Percentiles rank a stretch among this genome's conserved stretches.
phyloP scores from a whole-genome alignment of 2,113 vertebrate species.

The Tor tambroides region DNA sequence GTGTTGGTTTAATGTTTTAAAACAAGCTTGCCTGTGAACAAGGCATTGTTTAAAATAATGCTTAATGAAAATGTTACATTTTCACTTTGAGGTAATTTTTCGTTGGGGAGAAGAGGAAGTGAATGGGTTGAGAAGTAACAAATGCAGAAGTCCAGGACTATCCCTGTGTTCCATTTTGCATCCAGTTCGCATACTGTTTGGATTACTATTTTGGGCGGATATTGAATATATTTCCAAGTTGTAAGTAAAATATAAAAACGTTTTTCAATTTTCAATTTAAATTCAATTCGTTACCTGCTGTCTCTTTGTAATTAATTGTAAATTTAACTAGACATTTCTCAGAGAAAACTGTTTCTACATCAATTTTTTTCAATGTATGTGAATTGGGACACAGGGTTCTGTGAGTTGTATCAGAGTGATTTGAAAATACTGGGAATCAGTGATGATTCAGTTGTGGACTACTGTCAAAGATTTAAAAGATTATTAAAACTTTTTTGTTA shows the following conservation, averaged over 20 bases:
- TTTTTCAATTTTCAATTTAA: too few species aligned
- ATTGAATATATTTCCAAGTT: not conserved
- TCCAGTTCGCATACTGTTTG: too few species aligned
- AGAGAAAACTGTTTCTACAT: too few species aligned
- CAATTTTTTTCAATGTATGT: too few species aligned
- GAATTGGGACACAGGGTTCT: too few species aligned
- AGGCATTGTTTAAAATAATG: constrained; percentile 7
- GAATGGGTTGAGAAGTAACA: not conserved
- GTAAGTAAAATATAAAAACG: too few species aligned
- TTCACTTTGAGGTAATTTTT: not conserved
- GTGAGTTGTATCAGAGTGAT: too few species aligned
- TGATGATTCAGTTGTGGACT: not conserved
- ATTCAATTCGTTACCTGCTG: too few species aligned
- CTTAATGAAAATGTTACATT: not conserved
- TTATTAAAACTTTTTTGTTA: not conserved
- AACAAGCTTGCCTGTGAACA: not conserved
- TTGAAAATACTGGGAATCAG: too few species aligned
- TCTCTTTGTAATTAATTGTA: too few species aligned
- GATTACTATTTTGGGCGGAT: not conserved
- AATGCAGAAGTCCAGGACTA: not conserved
- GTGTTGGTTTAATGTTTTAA: not conserved
- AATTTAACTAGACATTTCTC: too few species aligned
- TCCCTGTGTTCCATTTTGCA: not conserved
- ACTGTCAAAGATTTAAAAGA: not conserved
- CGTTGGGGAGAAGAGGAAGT: not conserved